Evolutionary conservation across 2,888 invertebrate genomes (phyloP).

Genomic region (Acleris laterana): DNA sequence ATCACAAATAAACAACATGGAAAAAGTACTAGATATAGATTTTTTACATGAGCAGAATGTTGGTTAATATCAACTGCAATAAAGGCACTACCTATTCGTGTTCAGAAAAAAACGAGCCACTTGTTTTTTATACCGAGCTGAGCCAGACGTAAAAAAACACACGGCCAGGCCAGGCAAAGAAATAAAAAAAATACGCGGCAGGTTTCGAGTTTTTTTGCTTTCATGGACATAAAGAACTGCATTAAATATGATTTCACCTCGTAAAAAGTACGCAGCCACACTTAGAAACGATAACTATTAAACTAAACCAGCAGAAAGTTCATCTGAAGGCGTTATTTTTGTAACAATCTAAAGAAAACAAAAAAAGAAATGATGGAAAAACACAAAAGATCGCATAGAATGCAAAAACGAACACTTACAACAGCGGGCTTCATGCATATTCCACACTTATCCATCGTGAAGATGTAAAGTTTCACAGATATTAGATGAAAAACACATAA

Average conservation of each 20-base stretch:
- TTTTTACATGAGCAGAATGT: slow-evolving; percentile 27
- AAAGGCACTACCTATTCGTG: slow-evolving; percentile 39
- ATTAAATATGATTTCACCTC: slow-evolving; percentile 21
- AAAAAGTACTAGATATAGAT: slow-evolving; percentile 21
- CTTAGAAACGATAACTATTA: slow-evolving; percentile 42
- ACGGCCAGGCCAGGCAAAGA: slow-evolving; percentile 58
- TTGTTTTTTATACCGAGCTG: slow-evolving; percentile 69
- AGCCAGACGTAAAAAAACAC: slow-evolving; percentile 82
- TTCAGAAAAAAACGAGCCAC: slow-evolving; percentile 58
- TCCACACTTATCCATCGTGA: slow-evolving; percentile 79
- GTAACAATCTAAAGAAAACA: slow-evolving; percentile 78
- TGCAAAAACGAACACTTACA: slow-evolving; percentile 62
- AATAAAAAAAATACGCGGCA: slow-evolving; percentile 80
- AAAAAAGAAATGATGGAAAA: slow-evolving; percentile 68
- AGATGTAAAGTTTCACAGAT: slow-evolving; percentile 47
- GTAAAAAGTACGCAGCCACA: slow-evolving; percentile 36
- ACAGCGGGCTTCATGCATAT: slow-evolving; percentile 75
- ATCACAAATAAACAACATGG: slow-evolving; percentile 5
- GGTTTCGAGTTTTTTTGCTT: slow-evolving; percentile 65
- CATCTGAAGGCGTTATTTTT: slow-evolving; percentile 67
- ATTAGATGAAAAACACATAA: slow-evolving; percentile 58
- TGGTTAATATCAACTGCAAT: slow-evolving; percentile 33
- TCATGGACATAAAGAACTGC: slow-evolving; percentile 32
- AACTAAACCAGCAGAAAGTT: slow-evolving; percentile 42
- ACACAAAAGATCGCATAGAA: slow-evolving; percentile 56